Percentiles rank a stretch among this genome's conserved stretches.
Conservation (phyloP, 2,888 invertebrate genomes). For the Andrena trimmerana region DNA sequence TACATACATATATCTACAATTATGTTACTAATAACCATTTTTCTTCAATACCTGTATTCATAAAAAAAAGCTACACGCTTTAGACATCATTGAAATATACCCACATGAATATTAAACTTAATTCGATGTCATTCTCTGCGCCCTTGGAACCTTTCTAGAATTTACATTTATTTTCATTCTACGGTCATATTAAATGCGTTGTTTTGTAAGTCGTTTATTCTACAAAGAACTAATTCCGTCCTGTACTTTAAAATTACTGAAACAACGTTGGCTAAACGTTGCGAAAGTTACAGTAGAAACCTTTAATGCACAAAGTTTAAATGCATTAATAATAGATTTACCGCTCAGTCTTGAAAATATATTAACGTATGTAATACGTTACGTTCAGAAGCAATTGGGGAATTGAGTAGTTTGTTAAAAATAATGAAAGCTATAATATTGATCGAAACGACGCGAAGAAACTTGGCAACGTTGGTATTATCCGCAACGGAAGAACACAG, state of each 20-base stretch:
- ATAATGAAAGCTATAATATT: conserved; percentile 18
- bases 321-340: neutral
- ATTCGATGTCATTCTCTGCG: neutral
- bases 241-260: neutral
- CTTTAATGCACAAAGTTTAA: neutral
- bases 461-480: conserved; percentile 47
- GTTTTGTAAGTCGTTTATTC: neutral
- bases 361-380: neutral
- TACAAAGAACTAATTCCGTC: neutral
- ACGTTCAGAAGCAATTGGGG: neutral
- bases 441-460: conserved; percentile 33
- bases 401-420: conserved; percentile 19
- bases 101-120: neutral
- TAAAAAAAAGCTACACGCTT: neutral
- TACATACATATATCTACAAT: neutral
- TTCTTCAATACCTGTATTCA: neutral
- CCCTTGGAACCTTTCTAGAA: neutral
- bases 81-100: neutral
- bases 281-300: neutral
- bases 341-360: neutral
- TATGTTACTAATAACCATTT: neutral
- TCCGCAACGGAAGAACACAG: conserved; percentile 58
- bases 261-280: conserved; percentile 25
- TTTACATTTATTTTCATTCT: neutral
- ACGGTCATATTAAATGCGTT: neutral